Percentiles rank a stretch among this genome's conserved stretches.
Conservation (phyloP, 2,113 vertebrate genomes). For the Pseudonaja textilis region DNA sequence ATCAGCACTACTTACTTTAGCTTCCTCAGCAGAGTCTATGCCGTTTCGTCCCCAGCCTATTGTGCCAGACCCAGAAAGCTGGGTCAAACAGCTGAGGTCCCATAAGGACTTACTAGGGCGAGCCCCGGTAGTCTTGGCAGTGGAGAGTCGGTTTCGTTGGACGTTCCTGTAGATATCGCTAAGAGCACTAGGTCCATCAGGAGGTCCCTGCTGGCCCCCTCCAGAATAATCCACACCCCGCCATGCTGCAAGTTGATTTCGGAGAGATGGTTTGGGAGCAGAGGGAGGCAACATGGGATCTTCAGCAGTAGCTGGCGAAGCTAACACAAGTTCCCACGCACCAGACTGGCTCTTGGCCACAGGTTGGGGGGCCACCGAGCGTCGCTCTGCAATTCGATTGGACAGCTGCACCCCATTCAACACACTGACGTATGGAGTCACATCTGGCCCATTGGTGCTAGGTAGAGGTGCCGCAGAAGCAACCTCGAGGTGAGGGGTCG, state of each 20-base stretch:
- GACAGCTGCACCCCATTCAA: conserved; percentile 31
- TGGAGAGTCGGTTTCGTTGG: conserved; percentile 15
- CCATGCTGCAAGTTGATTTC: conserved; percentile 35
- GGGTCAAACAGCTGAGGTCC: conserved; percentile 45
- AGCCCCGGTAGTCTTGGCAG: conserved; percentile 27
- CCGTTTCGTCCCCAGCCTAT: conserved; percentile 22
- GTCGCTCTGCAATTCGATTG: conserved; percentile 40
- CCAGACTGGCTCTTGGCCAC: conserved; percentile 24
- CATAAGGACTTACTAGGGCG: conserved; percentile 46
- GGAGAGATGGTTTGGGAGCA: conserved; percentile 38
- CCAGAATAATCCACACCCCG: conserved; percentile 18
- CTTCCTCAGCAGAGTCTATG: conserved; percentile 26
- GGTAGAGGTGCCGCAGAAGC: not conserved
- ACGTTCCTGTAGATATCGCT: conserved; percentile 46
- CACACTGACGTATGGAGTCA: conserved; percentile 12
- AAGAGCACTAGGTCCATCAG: conserved; percentile 39
- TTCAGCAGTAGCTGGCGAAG: conserved; percentile 13
- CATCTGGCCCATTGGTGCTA: not conserved
- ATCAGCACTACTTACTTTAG: conserved; percentile 21
- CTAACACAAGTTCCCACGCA: conserved; percentile 20
- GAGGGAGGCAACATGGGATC: not conserved
- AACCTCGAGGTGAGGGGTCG: not conserved
- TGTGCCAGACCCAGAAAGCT: conserved; percentile 36
- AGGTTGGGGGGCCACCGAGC: conserved; percentile 28
- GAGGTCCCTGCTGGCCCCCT: not conserved